Evolutionary conservation across 92 coral and sea anemone genomes (phyloP).

Genomic region (Plumapathes pennacea): DNA sequence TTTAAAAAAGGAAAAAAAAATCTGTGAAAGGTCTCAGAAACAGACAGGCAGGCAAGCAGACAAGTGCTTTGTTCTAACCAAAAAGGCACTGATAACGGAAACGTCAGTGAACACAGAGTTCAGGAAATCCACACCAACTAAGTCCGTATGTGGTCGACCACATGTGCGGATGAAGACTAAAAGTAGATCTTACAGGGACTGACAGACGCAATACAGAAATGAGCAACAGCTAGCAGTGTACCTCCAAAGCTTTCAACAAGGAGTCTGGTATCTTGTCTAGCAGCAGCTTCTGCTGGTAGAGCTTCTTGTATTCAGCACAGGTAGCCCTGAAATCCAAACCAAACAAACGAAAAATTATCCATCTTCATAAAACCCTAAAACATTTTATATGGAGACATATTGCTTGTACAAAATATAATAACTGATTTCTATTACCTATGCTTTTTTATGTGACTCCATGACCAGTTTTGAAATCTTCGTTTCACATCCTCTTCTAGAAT

Average conservation of each 20-base stretch:
- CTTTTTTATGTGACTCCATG: slow-evolving; percentile 80
- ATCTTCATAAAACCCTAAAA: not conserved
- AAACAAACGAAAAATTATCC: not conserved
- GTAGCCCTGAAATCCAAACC: slow-evolving; percentile 31
- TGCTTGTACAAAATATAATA: not conserved
- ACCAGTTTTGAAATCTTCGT: slow-evolving; percentile 82
- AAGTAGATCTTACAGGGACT: too few relatives aligned
- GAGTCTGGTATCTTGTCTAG: slow-evolving; percentile 69
- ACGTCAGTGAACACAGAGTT: too few relatives aligned
- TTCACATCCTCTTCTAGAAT: slow-evolving; percentile 87
- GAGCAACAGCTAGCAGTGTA: slow-evolving; percentile 9
- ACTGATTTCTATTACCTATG: slow-evolving; percentile 62
- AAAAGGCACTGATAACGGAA: too few relatives aligned
- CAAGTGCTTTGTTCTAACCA: too few relatives aligned
- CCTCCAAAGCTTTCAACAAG: slow-evolving; percentile 63
- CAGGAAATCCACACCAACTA: too few relatives aligned
- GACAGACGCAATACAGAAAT: too few relatives aligned
- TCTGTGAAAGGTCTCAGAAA: not conserved
- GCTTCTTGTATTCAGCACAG: slow-evolving; percentile 72
- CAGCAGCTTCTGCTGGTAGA: slow-evolving; percentile 77
- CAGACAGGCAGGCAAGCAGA: too few relatives aligned
- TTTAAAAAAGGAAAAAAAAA: not conserved
- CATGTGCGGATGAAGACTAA: too few relatives aligned
- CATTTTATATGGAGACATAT: not conserved
- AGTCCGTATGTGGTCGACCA: too few relatives aligned